These are phyloP conservation scores for Neolamprologus tretocephalus DNA, from an alignment of 2,113 vertebrate genomes.

Conservation along the genomic window DNA sequence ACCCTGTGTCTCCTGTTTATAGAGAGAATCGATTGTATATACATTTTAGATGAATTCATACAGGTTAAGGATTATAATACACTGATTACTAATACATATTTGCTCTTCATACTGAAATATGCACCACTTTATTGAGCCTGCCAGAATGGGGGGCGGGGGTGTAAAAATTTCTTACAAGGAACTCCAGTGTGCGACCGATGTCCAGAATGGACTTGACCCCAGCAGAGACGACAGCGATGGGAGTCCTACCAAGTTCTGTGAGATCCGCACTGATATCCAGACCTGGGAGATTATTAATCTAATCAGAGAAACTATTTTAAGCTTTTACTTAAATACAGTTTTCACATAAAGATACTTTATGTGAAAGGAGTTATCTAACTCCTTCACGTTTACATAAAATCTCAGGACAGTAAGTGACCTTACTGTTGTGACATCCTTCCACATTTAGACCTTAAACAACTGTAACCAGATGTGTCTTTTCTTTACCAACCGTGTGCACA, in stretches of 20 bases:
- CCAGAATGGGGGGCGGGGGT: fast-evolving
- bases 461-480: neutral
- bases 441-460: neutral
- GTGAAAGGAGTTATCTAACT: neutral
- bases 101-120: neutral
- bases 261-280: slow-evolving; percentile 88
- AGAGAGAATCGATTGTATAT: neutral
- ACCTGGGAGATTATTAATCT: slow-evolving; percentile 57
- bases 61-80: neutral
- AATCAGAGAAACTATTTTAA: neutral
- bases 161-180: slow-evolving; percentile 69
- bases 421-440: neutral
- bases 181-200: slow-evolving; percentile 85
- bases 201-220: slow-evolving; percentile 88
- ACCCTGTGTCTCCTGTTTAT: slow-evolving; percentile 82
- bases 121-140: neutral
- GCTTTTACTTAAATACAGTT: neutral
- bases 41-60: neutral
- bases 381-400: neutral
- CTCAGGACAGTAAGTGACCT: neutral
- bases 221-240: slow-evolving; percentile 82
- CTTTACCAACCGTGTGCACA: neutral
- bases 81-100: neutral
- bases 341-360: neutral
- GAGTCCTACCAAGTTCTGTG: slow-evolving; percentile 84